Conservation (phyloP, 2,888 invertebrate genomes). For the Crioceris asparagi region DNA sequence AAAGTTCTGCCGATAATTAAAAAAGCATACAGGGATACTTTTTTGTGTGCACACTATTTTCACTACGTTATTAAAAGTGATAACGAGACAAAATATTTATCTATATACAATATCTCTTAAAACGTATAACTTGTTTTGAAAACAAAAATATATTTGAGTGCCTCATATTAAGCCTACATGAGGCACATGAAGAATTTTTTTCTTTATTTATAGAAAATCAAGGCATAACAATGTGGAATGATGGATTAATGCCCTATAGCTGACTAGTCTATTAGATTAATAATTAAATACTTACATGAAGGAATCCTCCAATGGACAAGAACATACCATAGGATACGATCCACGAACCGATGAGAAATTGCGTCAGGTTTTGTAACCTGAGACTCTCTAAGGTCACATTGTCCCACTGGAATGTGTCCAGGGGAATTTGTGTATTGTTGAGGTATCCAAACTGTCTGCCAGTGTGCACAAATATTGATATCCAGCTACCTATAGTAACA, state of each 20-base stretch:
- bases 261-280: neutral
- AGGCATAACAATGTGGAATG: neutral
- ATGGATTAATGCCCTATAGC: neutral
- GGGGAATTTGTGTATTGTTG: constrained; percentile 15
- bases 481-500: constrained; percentile 63
- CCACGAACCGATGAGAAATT: constrained; percentile 42
- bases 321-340: constrained; percentile 48
- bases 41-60: too few relatives aligned
- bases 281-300: constrained; percentile 46
- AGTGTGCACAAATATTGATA: constrained; percentile 51
- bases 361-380: constrained; percentile 42
- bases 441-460: constrained; percentile 43
- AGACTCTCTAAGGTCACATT: constrained; percentile 40
- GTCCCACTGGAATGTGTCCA: constrained; percentile 24
- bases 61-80: too few relatives aligned
- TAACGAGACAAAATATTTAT: too few relatives aligned
- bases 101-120: too few relatives aligned
- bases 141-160: too few relatives aligned
- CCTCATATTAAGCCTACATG: too few relatives aligned
- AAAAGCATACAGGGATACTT: too few relatives aligned
- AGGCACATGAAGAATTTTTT: too few relatives aligned
- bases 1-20: too few relatives aligned
- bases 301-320: constrained; percentile 54
- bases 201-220: neutral
- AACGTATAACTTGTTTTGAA: too few relatives aligned